Evolutionary conservation across 2,113 vertebrate genomes (phyloP), one percentile per base, ranked within the genome.

Genomic region (Apus apus): DNA sequence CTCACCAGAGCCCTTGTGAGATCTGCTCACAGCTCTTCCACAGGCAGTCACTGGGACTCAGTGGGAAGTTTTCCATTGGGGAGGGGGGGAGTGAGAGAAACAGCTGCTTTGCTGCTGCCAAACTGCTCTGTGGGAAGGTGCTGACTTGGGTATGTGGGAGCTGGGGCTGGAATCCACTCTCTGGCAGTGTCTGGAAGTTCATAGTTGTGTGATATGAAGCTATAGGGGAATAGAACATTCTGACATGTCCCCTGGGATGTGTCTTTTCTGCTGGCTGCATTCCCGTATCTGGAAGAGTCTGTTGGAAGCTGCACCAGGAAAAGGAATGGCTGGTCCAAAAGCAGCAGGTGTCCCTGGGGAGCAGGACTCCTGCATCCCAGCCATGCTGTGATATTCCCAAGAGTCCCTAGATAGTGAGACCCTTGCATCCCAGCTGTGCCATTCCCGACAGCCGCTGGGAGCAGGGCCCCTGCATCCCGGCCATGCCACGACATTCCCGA

Each of bases 341-440:
- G 61, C 78, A 30, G 61, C 1, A 5, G 40, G 38, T 2, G 2
- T 11, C 25, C 25, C 8, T 25, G 4, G 43, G 32, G 64, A 60
- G 20, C 1, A 1, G 23, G 45, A 38, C 38, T 38, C 38, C 38
- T 38, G 38, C 38, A 38, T 38, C 10, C 38, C 38, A 38, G 38
- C 38, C 38, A 38, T 8, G 38, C 38, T 38, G 38, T 38, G 38
- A 10, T 38, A 38, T 38, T 38, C 38, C 38, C 38, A 38, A 38
- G 38, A 38, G 38, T 13, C 25, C 22, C 7, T 25, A 3, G 48
- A 27, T 58, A 60, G 17, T 1, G 1, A 20, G 46, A 48, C 46
- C 17, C 16, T 18, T 1, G 0, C 20, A 48, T 19, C 46, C 46
- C 46, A 2, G 2, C 2, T 0, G 2, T 6, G 29, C 40, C 20